A percentile compares a stretch with the other conserved stretches of the same genome.
phyloP scores from a whole-genome alignment of 1,140 invertebrate species.

The Tigriopus japonicus region DNA sequence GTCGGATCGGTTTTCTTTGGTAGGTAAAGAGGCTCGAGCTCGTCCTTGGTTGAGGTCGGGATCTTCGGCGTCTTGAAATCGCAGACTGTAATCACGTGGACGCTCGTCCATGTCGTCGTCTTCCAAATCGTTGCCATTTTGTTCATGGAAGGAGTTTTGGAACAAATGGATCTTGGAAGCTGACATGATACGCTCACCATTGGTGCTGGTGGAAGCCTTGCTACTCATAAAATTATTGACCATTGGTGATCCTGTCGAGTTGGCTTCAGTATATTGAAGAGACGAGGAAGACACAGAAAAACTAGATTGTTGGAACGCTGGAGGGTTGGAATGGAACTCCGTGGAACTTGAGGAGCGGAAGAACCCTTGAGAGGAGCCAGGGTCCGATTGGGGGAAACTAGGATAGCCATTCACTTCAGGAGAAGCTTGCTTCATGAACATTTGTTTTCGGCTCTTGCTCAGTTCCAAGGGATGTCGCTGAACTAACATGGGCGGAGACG shows the following conservation, averaged over 20 bases:
- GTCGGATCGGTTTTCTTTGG: neutral
- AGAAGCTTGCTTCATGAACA: too few species aligned
- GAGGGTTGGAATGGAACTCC: too few species aligned
- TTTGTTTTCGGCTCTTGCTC: too few species aligned
- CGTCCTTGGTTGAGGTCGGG: neutral
- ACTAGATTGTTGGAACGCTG: too few species aligned
- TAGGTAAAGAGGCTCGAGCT: neutral
- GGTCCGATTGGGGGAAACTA: too few species aligned
- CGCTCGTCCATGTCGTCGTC: constrained; percentile 21
- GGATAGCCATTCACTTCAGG: too few species aligned
- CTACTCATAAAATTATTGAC: neutral
- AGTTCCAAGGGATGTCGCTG: too few species aligned
- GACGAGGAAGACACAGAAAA: too few species aligned
- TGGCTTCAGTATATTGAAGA: too few species aligned
- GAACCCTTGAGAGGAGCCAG: too few species aligned
- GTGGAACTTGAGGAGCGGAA: too few species aligned
- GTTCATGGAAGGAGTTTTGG: neutral
- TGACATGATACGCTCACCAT: neutral
- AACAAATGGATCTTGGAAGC: neutral
- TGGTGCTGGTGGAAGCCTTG: neutral
- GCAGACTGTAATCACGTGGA: constrained; percentile 42
- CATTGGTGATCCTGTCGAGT: neutral
- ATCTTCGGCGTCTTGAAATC: constrained; percentile 19
- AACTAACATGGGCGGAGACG: neutral
- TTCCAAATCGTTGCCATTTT: neutral